Conservation (phyloP, 2,888 invertebrate genomes). For the Yponomeuta evonymella region DNA sequence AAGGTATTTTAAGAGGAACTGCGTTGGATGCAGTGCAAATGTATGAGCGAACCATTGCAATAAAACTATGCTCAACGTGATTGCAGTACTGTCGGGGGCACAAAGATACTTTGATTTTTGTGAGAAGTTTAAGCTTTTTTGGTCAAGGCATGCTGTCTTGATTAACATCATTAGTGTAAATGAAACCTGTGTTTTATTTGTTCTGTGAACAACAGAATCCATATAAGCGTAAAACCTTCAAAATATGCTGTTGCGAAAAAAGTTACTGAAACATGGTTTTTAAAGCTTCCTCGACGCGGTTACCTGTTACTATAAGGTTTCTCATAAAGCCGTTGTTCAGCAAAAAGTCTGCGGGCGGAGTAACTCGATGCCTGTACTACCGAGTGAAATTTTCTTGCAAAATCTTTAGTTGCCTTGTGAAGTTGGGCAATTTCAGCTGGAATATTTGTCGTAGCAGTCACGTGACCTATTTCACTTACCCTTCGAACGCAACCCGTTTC, state of each 20-base stretch:
- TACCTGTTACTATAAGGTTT: neutral
- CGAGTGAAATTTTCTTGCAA: constrained; percentile 5
- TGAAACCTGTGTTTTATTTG: neutral
- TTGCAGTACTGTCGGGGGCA: constrained; percentile 4
- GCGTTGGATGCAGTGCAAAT: constrained; percentile 1
- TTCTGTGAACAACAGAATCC: neutral
- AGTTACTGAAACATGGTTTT: neutral
- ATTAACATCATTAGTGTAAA: neutral
- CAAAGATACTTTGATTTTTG: constrained; percentile 41
- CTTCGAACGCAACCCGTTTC: constrained; percentile 26
- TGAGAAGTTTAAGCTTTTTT: constrained; percentile 38
- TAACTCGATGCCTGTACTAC: neutral
- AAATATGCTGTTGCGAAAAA: neutral
- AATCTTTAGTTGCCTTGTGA: constrained; percentile 2
- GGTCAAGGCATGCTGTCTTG: neutral
- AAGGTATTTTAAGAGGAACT: neutral
- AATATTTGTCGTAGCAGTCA: neutral
- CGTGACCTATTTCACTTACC: constrained; percentile 3
- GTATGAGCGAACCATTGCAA: neutral
- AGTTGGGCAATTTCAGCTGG: constrained; percentile 11
- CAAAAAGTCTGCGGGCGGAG: neutral
- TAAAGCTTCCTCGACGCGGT: neutral
- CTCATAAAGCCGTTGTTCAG: constrained; percentile 6
- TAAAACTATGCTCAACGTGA: constrained; percentile 25
- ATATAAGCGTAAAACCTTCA: neutral